phyloP scores from a whole-genome alignment of 2,797 vertebrate genomes.

The Mormyrus hasselquistii region DNA sequence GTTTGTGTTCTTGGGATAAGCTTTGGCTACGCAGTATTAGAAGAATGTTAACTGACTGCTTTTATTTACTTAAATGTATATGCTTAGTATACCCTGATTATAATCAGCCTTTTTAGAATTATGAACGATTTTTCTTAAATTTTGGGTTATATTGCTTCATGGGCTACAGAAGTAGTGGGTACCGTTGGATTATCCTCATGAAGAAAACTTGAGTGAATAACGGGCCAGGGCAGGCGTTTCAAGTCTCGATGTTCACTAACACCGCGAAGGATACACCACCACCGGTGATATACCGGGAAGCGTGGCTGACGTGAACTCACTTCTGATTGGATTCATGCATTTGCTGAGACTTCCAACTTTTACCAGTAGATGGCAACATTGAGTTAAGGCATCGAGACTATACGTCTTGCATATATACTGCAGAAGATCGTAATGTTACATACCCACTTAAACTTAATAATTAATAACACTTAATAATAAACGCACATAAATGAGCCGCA shows the following conservation, averaged over 20 bases:
- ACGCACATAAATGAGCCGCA: neutral
- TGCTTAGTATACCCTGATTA: neutral
- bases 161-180: neutral
- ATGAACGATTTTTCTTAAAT: neutral
- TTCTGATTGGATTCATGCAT: neutral
- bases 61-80: neutral
- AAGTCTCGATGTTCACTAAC: neutral
- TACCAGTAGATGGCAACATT: conserved; percentile 40
- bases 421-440: neutral
- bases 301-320: neutral
- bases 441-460: neutral
- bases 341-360: neutral
- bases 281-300: neutral
- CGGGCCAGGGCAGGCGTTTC: neutral
- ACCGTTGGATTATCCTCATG: neutral
- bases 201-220: neutral
- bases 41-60: neutral
- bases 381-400: neutral
- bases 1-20: neutral
- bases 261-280: neutral
- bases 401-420: neutral
- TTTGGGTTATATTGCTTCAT: neutral
- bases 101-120: neutral
- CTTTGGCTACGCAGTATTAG: neutral
- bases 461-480: neutral